phyloP scores from a whole-genome alignment of 2,113 vertebrate genomes.

The Grantiella picta region DNA sequence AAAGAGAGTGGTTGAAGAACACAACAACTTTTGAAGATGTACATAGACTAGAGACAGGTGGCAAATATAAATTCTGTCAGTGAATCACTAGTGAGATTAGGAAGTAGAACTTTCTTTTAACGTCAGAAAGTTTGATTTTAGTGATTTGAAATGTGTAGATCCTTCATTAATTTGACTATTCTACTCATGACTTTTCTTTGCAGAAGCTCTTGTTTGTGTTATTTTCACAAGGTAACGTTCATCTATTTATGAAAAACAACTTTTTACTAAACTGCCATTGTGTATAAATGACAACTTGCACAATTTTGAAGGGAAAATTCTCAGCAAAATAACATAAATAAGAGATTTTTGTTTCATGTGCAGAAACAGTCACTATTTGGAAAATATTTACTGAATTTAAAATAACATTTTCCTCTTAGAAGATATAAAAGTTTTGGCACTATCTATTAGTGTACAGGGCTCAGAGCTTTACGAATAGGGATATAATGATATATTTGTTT shows the following conservation, averaged over 20 bases:
- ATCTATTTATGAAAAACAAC: not conserved
- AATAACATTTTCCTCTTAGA: not conserved
- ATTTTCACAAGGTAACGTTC: not conserved
- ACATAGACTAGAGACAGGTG: not conserved
- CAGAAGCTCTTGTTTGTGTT: not conserved
- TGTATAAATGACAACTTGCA: not conserved
- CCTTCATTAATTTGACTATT: not conserved
- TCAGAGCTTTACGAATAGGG: not conserved
- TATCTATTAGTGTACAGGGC: not conserved
- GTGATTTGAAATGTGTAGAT: not conserved
- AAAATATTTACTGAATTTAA: not conserved
- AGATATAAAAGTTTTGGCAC: not conserved
- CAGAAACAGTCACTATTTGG: not conserved
- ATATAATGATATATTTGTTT: not conserved
- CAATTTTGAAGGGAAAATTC: not conserved
- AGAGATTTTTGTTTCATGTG: not conserved
- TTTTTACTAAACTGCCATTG: not conserved
- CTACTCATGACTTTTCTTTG: not conserved
- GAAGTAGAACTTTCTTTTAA: not conserved
- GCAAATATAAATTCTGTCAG: not conserved
- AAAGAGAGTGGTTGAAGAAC: not conserved
- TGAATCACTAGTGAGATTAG: not conserved
- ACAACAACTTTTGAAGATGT: accelerated
- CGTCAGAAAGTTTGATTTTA: not conserved
- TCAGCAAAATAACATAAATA: not conserved